Evolutionary conservation across 2,113 vertebrate species (phyloP), one percentile per base, ranked within the genome.

Genomic region (Oryzias javanicus): DNA sequence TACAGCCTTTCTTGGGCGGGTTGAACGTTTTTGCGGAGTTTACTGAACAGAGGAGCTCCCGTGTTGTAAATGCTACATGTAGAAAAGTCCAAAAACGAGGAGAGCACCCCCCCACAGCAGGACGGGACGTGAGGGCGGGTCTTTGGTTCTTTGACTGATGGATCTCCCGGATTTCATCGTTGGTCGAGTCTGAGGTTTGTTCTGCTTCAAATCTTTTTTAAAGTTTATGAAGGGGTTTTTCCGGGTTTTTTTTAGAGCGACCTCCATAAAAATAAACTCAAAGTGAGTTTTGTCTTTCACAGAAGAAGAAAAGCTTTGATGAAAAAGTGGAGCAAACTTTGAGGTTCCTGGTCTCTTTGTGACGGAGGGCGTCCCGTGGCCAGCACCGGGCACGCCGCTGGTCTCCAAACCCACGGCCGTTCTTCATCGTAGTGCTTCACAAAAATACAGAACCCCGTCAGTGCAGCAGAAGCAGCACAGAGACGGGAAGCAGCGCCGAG

Each of bases 401-500:
- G 87, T 84, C 83, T 79, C 49, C 50, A 66, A 70, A 77, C 72
- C 78, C 79, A 82, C 78, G 60, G 81, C 82, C 86, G 69, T 65
- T 84, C 82, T 86, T 91, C 85, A 77, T 75, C 74, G 65, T 82
- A 74, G 77, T 88, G 76, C 83, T 74, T 75, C 60, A 66, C 67
- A 57, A 52, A 25, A 45, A 22, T 27, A 13, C 66, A 64, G 57
- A 61, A 64, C 79, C 73, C 85, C 58, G 63, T 91, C 85, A 92
- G 72, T 84, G 84, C 69, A 91, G 78, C 49, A 90, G 65, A 51
- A 91, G 89, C 1, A 88, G 77, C 77, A 94, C 49, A 3, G 88
- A 92, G 49, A 95, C 84, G 1, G 92, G 83, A 57, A 91, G 79
- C 53, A 93, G 47, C 8, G 92, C 35, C 3, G 93, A 86, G 68